Conservation (phyloP, 2,888 invertebrate species). For the Leptinotarsa rubiginosa region DNA sequence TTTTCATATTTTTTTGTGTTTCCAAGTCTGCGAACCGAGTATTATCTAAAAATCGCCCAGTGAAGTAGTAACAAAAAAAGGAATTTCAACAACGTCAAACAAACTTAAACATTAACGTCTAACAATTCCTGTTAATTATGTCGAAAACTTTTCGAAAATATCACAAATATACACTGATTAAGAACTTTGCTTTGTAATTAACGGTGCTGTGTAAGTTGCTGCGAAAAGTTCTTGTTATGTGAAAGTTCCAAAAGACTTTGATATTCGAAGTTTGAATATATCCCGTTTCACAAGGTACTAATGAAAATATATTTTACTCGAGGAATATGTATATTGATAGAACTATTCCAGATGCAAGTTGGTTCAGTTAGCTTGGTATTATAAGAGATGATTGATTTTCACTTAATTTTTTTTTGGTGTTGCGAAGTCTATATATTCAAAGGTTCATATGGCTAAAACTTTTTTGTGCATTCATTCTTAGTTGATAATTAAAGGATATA, state of each 20-base stretch:
- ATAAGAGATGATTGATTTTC: too few species aligned
- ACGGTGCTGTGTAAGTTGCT: slow-evolving; percentile 24
- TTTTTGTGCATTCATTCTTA: too few species aligned
- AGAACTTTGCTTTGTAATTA: slow-evolving; percentile 19
- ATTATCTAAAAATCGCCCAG: not conserved
- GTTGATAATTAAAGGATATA: too few species aligned
- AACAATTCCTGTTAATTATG: slow-evolving; percentile 22
- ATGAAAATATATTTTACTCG: not conserved
- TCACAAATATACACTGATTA: slow-evolving; percentile 33
- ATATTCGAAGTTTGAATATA: not conserved
- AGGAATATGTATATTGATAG: not conserved
- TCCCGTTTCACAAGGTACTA: not conserved
- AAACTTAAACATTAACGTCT: slow-evolving; percentile 5
- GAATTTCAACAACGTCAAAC: not conserved
- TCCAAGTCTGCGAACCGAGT: not conserved
- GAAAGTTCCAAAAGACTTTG: not conserved
- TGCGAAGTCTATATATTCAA: too few species aligned
- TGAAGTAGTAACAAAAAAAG: not conserved
- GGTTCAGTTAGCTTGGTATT: too few species aligned
- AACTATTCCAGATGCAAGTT: too few species aligned
- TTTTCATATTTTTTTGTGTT: not conserved
- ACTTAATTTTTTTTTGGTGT: too few species aligned
- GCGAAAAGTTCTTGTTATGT: slow-evolving; percentile 27
- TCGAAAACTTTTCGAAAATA: slow-evolving; percentile 31
- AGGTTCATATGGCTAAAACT: too few species aligned